Percentiles rank a stretch among this genome's conserved stretches.
These are phyloP conservation scores for Cirrhinus mrigala DNA, from an alignment of 2,797 vertebrate genomes.

Conservation along the genomic window DNA sequence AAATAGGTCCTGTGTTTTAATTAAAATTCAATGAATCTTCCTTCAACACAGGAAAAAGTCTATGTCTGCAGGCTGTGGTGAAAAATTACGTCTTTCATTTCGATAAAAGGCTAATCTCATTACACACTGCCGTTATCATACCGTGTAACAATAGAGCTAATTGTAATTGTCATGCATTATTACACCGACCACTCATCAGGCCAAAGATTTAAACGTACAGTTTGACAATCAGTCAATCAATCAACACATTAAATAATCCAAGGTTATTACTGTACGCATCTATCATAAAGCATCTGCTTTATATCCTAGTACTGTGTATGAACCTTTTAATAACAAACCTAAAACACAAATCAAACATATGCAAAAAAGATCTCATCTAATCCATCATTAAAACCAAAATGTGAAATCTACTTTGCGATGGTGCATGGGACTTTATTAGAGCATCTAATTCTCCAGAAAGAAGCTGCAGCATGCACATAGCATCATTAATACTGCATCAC, in stretches of 20 bases:
- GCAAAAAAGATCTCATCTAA: slow-evolving; percentile 66
- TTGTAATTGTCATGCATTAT: slow-evolving; percentile 80
- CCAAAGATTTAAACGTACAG: slow-evolving; percentile 56
- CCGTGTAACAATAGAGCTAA: slow-evolving; percentile 80
- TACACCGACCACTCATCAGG: slow-evolving; percentile 71
- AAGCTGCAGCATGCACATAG: slow-evolving; percentile 51
- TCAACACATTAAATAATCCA: neutral
- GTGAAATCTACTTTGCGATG: slow-evolving; percentile 63
- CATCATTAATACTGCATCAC: slow-evolving; percentile 65
- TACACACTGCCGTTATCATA: slow-evolving; percentile 82
- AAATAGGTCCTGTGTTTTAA: slow-evolving; percentile 83
- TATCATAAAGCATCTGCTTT: neutral
- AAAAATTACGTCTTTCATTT: slow-evolving; percentile 85
- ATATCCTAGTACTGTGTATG: neutral
- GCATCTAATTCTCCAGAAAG: slow-evolving; percentile 63
- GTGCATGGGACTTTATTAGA: slow-evolving; percentile 70
- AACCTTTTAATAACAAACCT: slow-evolving; percentile 22
- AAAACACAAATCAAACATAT: slow-evolving; percentile 40
- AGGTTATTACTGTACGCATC: slow-evolving; percentile 28
- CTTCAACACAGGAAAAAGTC: slow-evolving; percentile 72
- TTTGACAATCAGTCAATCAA: slow-evolving; percentile 56
- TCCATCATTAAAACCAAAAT: slow-evolving; percentile 73
- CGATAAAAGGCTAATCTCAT: slow-evolving; percentile 87
- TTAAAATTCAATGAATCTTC: slow-evolving; percentile 83
- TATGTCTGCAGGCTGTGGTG: slow-evolving; percentile 76